Percentiles rank a stretch among this genome's conserved stretches.
Evolutionary conservation across 1,140 invertebrate species (phyloP).

Genomic region (Panagrolaimus sp.): DNA sequence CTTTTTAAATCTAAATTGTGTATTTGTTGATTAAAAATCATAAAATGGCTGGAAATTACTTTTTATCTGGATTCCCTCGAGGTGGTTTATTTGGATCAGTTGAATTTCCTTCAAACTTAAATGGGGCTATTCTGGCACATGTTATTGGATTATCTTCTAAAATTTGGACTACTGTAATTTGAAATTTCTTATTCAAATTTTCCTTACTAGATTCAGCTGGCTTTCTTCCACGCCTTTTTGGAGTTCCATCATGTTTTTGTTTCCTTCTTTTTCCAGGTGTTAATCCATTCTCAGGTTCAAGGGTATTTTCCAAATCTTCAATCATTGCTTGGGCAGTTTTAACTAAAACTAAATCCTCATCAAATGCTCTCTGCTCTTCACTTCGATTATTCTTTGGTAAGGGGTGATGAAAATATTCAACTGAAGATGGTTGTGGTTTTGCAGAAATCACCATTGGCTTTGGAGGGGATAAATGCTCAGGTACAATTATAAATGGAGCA

Average conservation of each 20-base stretch:
- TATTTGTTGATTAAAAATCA: neutral
- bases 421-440: neutral
- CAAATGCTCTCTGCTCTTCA: neutral
- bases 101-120: constrained; percentile 19
- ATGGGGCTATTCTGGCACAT: constrained; percentile 22
- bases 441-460: neutral
- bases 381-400: neutral
- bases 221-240: neutral
- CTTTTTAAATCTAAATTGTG: neutral
- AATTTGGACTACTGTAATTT: too few species aligned
- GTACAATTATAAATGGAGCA: neutral
- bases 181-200: too few species aligned
- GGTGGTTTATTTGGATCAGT: constrained; percentile 22
- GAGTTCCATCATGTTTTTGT: neutral
- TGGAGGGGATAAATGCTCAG: neutral
- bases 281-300: neutral
- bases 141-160: too few species aligned
- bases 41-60: neutral
- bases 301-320: constrained; percentile 7
- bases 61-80: constrained; percentile 28
- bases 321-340: constrained; percentile 13
- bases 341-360: neutral
- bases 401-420: neutral
- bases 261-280: neutral
- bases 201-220: neutral